Evolutionary conservation across 2,888 invertebrate species (phyloP).

Genomic region (Lepidocyrtinus sp.): DNA sequence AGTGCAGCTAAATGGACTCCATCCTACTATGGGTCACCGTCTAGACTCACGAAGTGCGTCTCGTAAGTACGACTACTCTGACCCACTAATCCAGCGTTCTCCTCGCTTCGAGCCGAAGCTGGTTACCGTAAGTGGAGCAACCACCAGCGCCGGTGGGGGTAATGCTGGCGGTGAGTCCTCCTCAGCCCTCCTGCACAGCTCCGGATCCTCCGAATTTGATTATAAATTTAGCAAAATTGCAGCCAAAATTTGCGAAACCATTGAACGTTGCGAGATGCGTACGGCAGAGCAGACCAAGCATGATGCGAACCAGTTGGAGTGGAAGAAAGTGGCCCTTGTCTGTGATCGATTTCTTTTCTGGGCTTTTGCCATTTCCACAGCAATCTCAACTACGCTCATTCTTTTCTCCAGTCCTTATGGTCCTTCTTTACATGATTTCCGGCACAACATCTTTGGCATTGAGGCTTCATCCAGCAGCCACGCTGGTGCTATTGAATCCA

Average conservation of each 20-base stretch:
- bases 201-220: constrained; percentile 75
- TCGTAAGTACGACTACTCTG: constrained; percentile 72
- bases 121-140: neutral
- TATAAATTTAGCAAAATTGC: constrained; percentile 80
- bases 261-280: constrained; percentile 85
- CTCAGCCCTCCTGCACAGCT: neutral
- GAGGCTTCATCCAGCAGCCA: neutral
- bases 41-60: constrained; percentile 76
- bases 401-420: constrained; percentile 80
- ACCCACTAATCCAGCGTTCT: constrained; percentile 73
- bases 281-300: constrained; percentile 84
- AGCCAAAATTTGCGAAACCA: constrained; percentile 81
- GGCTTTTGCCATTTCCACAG: constrained; percentile 83
- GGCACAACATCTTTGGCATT: constrained; percentile 36
- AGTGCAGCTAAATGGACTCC: constrained; percentile 73
- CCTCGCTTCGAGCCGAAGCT: constrained; percentile 73
- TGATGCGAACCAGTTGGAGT: constrained; percentile 86
- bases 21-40: constrained; percentile 78
- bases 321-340: constrained; percentile 87
- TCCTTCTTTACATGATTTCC: constrained; percentile 71
- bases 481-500: neutral
- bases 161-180: neutral
- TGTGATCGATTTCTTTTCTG: constrained; percentile 85
- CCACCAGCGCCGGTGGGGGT: constrained; percentile 7
- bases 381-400: constrained; percentile 85